These are phyloP conservation scores for Drosophila picticornis DNA, from an alignment of 2,888 invertebrate species.

Conservation along the genomic window DNA sequence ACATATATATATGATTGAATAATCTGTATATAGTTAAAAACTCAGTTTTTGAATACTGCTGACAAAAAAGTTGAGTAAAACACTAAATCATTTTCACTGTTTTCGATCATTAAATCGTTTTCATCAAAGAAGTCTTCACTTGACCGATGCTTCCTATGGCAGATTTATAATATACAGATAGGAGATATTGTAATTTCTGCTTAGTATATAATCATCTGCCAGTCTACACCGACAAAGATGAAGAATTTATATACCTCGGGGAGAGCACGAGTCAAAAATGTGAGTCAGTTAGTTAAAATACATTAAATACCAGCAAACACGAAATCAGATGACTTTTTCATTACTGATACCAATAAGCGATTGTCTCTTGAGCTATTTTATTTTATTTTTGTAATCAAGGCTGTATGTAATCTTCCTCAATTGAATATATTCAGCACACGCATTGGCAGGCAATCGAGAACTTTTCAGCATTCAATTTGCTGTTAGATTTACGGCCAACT, in stretches of 20 bases:
- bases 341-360: not conserved
- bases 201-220: not conserved
- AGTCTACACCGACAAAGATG: not conserved
- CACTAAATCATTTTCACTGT: no score
- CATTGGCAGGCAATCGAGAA: constrained; percentile 42
- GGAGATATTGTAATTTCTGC: not conserved
- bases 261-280: not conserved
- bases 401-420: not conserved
- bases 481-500: constrained; percentile 54
- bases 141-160: not conserved
- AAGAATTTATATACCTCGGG: not conserved
- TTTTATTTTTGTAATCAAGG: not conserved
- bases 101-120: not conserved
- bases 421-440: constrained; percentile 12
- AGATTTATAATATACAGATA: not conserved
- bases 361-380: not conserved
- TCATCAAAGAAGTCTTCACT: not conserved
- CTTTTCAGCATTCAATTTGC: constrained; percentile 55
- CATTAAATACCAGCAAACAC: not conserved
- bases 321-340: not conserved
- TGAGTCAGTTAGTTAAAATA: not conserved
- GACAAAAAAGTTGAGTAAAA: no score
- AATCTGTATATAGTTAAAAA: not conserved
- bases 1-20: not conserved
- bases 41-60: not conserved